A percentile compares a stretch with the other conserved stretches of the same genome.
Conservation (phyloP, 2,888 invertebrate species). For the Amblyjoppa fuscipennis region DNA sequence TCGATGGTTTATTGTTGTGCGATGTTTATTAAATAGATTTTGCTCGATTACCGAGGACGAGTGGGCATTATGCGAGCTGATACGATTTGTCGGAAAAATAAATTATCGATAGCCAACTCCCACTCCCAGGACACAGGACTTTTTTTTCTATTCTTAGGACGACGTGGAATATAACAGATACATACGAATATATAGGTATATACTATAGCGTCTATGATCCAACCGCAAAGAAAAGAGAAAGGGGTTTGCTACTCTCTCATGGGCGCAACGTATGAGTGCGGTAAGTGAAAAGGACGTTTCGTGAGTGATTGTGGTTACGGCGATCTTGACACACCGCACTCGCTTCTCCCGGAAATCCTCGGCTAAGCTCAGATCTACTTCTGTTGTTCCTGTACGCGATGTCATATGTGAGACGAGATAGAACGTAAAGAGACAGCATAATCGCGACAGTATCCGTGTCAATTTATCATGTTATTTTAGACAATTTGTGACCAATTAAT, state of each 20-base stretch:
- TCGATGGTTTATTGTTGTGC: conserved; percentile 63
- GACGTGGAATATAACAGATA: conserved; percentile 4
- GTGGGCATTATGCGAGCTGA: neutral
- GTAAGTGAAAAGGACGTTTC: conserved; percentile 83
- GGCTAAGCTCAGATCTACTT: conserved; percentile 34
- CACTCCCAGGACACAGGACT: no score
- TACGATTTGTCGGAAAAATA: conserved; percentile 42
- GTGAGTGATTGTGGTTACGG: conserved; percentile 84
- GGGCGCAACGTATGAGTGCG: conserved; percentile 82
- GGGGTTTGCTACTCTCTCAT: conserved; percentile 76
- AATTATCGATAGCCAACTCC: conserved; percentile 32
- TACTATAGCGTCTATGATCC: conserved; percentile 68
- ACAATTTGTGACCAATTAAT: no score
- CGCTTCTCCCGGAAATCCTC: conserved; percentile 74
- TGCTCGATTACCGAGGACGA: neutral
- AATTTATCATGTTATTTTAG: conserved; percentile 17
- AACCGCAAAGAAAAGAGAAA: conserved; percentile 77
- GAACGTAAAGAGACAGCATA: conserved; percentile 4
- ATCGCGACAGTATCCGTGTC: conserved; percentile 5
- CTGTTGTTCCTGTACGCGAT: conserved; percentile 35
- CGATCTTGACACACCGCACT: conserved; percentile 81
- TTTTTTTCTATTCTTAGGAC: neutral
- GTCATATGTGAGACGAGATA: conserved; percentile 7
- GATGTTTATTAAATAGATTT: conserved; percentile 21
- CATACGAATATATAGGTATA: conserved; percentile 4